phyloP scores from a whole-genome alignment of 2,113 vertebrate species.

The Thinocorus orbignyianus region DNA sequence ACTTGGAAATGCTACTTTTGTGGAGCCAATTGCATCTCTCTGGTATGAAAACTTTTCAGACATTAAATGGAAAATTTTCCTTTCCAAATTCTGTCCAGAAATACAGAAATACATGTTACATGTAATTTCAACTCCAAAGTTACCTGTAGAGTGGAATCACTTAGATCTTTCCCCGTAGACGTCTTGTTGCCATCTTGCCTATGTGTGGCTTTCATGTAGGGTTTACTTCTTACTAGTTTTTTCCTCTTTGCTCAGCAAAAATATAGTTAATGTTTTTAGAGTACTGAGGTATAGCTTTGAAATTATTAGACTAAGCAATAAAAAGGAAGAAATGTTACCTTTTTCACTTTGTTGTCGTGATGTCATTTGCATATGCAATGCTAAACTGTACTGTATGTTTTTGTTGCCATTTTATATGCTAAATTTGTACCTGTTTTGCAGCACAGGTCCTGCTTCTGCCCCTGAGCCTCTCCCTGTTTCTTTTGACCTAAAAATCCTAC shows the following conservation, averaged over 20 bases:
- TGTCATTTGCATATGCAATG: neutral
- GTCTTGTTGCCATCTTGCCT: neutral
- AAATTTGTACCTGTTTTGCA: neutral
- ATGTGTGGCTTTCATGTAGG: neutral
- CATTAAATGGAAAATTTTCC: neutral
- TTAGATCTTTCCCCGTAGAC: neutral
- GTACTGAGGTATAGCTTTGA: neutral
- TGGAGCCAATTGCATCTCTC: neutral
- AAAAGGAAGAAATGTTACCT: neutral
- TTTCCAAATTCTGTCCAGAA: neutral
- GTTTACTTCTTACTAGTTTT: neutral
- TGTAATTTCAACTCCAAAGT: neutral
- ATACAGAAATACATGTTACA: neutral
- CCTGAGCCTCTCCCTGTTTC: neutral
- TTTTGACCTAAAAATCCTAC: neutral
- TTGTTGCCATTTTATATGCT: neutral
- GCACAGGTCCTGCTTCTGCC: neutral
- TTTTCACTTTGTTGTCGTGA: neutral
- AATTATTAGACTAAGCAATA: neutral
- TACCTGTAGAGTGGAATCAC: neutral
- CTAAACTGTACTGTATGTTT: neutral
- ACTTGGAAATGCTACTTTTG: neutral
- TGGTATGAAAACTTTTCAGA: neutral
- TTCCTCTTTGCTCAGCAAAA: neutral
- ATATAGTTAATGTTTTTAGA: neutral